Base-by-base conservation (phyloP, 2,797 vertebrate species). In the Tenualosa ilisha region DNA sequence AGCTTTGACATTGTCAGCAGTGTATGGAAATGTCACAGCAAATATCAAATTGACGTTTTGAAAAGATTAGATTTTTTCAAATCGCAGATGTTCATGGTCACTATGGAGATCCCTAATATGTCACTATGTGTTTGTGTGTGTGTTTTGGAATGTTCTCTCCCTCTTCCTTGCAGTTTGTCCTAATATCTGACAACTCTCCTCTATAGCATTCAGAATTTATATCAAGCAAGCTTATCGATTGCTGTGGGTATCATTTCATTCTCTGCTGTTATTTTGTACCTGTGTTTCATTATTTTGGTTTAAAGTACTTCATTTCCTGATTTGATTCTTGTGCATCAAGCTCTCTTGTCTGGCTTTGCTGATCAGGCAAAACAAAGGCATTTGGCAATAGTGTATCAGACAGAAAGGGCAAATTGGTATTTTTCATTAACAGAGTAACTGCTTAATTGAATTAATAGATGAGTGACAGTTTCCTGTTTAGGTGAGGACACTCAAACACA, bases 401-500 rank as follows among this genome's bases (percentile, higher is more conserved):
- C 72, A 46, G 72, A 46, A 79, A 43, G 12, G 0, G 2, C 59
- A 63, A n/a, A 24, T 24, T 63, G 20, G 56, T 22, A 59, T 63
- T 63, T 63, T 63, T 63, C n/a, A 63, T 63, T 24, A 24, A 24
- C 9, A 24, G n/a, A 56, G 20, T 24, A 63, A 26, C n/a, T 72
- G 65, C 12, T 3, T 6, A 40, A 37, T 15, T 17, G 7, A 75
- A 31, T 17, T 6, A 3, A 37, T 15, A n/a, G 68, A 22, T 7
- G 15, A 75, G 2, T 40, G 63, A 31, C 24, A 4, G 26, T 31
- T 11, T 11, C 7, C 22, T 24, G 8, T 37, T 68, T n/a, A 81
- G 40, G 22, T 12, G 7, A 51, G 50, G 50, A 61, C 53, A 83
- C 53, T 61, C 82, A 59, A 31, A 61, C 53, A 83, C 82, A 82